A percentile compares a stretch with the other conserved stretches of the same genome.
Evolutionary conservation across 2,888 invertebrate genomes (phyloP).

Genomic region (Eristalis arbustorum): DNA sequence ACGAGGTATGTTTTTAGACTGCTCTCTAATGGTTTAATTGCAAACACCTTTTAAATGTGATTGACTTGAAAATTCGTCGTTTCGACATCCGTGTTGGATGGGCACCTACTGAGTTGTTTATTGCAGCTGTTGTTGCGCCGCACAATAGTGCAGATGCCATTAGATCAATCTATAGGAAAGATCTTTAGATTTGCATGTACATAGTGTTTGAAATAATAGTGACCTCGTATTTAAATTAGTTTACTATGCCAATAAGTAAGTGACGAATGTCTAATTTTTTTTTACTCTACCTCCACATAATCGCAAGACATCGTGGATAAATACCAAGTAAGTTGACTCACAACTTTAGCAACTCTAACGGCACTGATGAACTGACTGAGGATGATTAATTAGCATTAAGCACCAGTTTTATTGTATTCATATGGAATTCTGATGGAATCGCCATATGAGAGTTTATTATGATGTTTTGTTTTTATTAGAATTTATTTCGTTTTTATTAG

Average conservation of each 20-base stretch:
- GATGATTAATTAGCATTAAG: conserved; percentile 44
- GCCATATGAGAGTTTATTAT: too few species aligned
- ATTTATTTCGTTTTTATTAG: too few species aligned
- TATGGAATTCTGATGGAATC: too few species aligned
- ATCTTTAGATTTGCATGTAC: conserved; percentile 7
- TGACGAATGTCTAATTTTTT: neutral
- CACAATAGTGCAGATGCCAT: conserved; percentile 27
- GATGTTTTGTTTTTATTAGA: too few species aligned
- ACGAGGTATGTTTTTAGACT: conserved; percentile 28
- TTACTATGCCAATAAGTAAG: conserved; percentile 40
- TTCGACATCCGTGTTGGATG: conserved; percentile 54
- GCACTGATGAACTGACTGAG: conserved; percentile 26
- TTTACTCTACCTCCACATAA: neutral
- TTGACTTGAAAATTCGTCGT: conserved; percentile 59
- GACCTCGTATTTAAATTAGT: conserved; percentile 37
- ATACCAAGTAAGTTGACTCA: conserved; percentile 14
- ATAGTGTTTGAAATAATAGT: conserved; percentile 10
- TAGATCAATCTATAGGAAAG: conserved; percentile 19
- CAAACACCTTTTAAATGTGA: conserved; percentile 35
- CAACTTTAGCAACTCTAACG: conserved; percentile 6
- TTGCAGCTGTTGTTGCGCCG: conserved; percentile 39
- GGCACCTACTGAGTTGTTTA: conserved; percentile 55
- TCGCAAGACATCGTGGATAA: conserved; percentile 17
- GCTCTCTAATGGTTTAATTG: neutral
- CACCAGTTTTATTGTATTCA: conserved; percentile 21